phyloP scores from a whole-genome alignment of 2,797 vertebrate species.

The Acanthurus tractus region DNA sequence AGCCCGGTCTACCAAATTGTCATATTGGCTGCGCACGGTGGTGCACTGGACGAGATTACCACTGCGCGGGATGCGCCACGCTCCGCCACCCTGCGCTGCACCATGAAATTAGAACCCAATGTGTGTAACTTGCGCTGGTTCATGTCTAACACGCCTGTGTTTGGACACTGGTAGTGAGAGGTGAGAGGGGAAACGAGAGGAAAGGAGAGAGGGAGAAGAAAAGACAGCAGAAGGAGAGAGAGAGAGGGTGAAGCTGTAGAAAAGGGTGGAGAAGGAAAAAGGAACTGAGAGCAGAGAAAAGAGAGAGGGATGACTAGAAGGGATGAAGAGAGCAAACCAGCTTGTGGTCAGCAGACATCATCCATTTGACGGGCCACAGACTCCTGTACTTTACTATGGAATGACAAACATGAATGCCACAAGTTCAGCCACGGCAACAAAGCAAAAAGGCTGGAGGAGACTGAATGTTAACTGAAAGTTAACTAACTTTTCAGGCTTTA shows the following conservation, averaged over 20 bases:
- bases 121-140: constrained; percentile 64
- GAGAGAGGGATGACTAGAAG: constrained; percentile 37
- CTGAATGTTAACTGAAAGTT: constrained; percentile 3
- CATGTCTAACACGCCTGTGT: constrained; percentile 49
- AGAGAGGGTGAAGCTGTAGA: background rate
- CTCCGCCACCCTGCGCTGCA: too few species aligned
- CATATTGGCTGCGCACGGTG: too few species aligned
- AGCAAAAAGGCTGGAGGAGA: constrained; percentile 35
- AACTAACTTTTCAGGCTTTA: background rate
- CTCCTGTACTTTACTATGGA: constrained; percentile 77
- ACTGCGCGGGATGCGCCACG: too few species aligned
- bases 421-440: constrained; percentile 57
- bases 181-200: background rate
- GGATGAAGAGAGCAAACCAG: constrained; percentile 63
- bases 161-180: constrained; percentile 41
- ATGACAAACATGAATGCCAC: constrained; percentile 76
- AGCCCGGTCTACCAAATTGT: too few species aligned
- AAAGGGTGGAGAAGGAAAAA: background rate
- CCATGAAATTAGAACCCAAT: too few species aligned
- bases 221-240: background rate
- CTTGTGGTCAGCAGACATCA: constrained; percentile 61
- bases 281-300: constrained; percentile 36
- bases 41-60: too few species aligned
- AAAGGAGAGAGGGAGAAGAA: background rate
- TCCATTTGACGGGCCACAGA: constrained; percentile 65